phyloP scores from a whole-genome alignment of 1,140 invertebrate genomes.

The Lanistes nyassanus region DNA sequence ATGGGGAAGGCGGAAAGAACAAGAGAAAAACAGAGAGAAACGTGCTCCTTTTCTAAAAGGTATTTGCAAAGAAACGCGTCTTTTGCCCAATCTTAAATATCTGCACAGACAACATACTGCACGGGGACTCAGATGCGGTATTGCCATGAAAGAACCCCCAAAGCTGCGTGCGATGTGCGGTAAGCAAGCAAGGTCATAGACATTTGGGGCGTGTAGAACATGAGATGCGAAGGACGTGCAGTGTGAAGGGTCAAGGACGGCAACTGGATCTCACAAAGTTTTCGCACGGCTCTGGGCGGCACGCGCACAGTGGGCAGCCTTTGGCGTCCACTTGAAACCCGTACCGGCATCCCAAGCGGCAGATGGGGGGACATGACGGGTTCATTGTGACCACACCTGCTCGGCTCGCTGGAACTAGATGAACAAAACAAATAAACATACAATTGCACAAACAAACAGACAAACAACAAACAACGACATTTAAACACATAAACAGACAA shows the following conservation, averaged over 20 bases:
- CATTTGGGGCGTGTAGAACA: too few species aligned
- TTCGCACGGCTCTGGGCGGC: background rate
- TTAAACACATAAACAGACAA: too few species aligned
- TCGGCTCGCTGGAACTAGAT: background rate
- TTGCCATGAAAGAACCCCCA: too few species aligned
- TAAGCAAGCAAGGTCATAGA: too few species aligned
- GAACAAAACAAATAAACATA: background rate
- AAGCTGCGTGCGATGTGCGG: too few species aligned
- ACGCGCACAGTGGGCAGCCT: background rate
- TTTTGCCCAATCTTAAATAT: too few species aligned
- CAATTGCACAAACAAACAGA: too few species aligned
- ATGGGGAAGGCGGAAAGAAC: background rate
- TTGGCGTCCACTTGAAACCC: background rate
- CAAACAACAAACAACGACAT: too few species aligned
- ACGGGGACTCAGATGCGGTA: too few species aligned
- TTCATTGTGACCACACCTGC: background rate
- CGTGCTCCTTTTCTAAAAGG: background rate
- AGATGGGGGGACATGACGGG: background rate
- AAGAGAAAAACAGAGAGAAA: background rate
- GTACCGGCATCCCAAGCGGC: slow-evolving; percentile 9
- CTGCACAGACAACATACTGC: too few species aligned
- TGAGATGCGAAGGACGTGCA: background rate
- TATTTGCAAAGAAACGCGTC: too few species aligned
- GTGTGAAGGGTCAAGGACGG: too few species aligned
- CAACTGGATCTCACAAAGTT: background rate